Conservation (phyloP, 2,888 invertebrate species). For the Athetis lepigone region DNA sequence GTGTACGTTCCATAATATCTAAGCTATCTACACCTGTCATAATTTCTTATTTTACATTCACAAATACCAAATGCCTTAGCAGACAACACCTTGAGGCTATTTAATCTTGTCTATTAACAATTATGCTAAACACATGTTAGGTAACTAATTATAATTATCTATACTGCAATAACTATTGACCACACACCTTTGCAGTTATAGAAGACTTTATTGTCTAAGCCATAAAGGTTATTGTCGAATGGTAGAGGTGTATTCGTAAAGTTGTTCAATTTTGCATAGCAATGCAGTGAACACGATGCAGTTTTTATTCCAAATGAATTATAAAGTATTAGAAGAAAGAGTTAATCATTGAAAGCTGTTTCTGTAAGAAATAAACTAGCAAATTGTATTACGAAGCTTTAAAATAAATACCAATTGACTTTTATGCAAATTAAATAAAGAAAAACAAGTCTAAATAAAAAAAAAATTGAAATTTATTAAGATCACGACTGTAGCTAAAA, state of each 20-base stretch:
- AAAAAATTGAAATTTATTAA: no score
- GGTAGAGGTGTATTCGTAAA: not conserved
- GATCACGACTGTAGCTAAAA: no score
- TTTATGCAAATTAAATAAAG: no score
- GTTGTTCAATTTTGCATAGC: slow-evolving; percentile 31
- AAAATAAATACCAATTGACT: no score
- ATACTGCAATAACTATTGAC: slow-evolving; percentile 17
- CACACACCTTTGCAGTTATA: not conserved
- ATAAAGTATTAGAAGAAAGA: slow-evolving; percentile 14
- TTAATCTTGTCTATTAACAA: slow-evolving; percentile 46
- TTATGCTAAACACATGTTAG: slow-evolving; percentile 48
- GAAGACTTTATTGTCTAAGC: not conserved
- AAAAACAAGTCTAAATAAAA: no score
- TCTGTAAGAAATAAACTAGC: no score
- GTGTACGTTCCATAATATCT: slow-evolving; percentile 18
- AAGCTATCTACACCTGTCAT: slow-evolving; percentile 38
- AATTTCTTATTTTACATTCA: slow-evolving; percentile 47
- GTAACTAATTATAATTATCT: slow-evolving; percentile 43
- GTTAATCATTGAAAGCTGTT: slow-evolving; percentile 13
- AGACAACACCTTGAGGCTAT: slow-evolving; percentile 49
- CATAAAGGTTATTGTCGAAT: slow-evolving; percentile 6
- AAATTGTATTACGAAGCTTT: no score
- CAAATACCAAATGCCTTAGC: slow-evolving; percentile 50
- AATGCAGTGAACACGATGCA: slow-evolving; percentile 24
- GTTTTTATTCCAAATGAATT: slow-evolving; percentile 32